A percentile compares a stretch with the other conserved stretches of the same genome.
Evolutionary conservation across 2,113 vertebrate genomes (phyloP).

Genomic region (Rhea pennata): DNA sequence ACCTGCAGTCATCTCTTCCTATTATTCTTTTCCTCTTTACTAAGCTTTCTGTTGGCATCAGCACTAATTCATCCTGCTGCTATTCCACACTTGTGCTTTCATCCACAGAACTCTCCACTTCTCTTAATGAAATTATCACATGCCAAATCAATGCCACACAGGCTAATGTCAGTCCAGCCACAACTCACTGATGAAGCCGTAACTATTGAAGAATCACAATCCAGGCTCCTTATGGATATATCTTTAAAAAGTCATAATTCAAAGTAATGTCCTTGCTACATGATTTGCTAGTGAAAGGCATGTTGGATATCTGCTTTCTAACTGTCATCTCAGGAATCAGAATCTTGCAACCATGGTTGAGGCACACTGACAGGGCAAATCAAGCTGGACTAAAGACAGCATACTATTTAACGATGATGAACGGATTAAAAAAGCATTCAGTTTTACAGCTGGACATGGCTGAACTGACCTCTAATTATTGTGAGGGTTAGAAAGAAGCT

Average conservation of each 20-base stretch:
- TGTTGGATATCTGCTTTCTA: neutral
- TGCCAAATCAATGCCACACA: neutral
- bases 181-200: neutral
- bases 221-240: neutral
- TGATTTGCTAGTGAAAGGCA: neutral
- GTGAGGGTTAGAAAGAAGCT: neutral
- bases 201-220: neutral
- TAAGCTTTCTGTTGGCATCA: neutral
- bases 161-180: neutral
- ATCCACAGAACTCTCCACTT: neutral
- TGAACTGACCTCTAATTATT: neutral
- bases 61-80: neutral
- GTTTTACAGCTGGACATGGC: neutral
- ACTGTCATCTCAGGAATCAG: neutral
- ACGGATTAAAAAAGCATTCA: neutral
- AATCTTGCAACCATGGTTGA: neutral
- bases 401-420: neutral
- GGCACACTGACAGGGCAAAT: neutral
- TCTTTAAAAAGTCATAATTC: neutral
- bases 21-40: neutral
- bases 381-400: neutral
- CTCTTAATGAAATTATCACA: neutral
- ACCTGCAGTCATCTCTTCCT: neutral
- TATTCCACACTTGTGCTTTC: neutral
- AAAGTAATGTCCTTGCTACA: neutral